Evolutionary conservation across 2,113 vertebrate genomes (phyloP).

Genomic region (Zapus hudsonius): DNA sequence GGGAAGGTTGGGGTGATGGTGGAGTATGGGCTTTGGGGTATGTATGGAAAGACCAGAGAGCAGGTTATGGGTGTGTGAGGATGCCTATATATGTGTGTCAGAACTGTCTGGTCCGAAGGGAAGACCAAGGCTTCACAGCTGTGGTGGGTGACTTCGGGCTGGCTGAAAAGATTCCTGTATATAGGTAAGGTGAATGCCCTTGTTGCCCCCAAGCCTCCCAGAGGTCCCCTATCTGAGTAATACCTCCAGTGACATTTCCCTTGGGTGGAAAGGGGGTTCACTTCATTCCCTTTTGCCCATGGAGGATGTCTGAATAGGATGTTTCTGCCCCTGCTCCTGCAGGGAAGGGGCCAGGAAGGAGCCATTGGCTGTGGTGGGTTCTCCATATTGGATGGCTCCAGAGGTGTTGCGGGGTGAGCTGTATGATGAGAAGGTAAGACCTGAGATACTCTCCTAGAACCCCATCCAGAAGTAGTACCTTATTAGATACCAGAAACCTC

Average conservation of each 20-base stretch:
- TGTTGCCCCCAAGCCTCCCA: not conserved
- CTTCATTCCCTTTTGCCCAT: not conserved
- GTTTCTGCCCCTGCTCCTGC: slow-evolving; percentile 59
- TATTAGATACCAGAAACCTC: not conserved
- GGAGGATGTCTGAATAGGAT: slow-evolving; percentile 16
- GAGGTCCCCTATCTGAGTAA: not conserved
- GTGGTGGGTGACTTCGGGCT: slow-evolving; percentile 97
- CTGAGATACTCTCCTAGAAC: not conserved
- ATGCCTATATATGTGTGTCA: slow-evolving; percentile 73
- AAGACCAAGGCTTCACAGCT: slow-evolving; percentile 89
- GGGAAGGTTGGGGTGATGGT: not conserved
- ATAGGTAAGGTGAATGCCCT: slow-evolving; percentile 86
- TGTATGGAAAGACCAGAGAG: not conserved
- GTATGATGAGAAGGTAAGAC: slow-evolving; percentile 95
- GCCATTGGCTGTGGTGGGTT: slow-evolving; percentile 94
- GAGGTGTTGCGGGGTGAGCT: slow-evolving; percentile 95
- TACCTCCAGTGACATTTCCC: not conserved
- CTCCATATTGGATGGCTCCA: slow-evolving; percentile 98
- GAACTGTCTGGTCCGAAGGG: slow-evolving; percentile 96
- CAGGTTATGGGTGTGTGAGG: not conserved
- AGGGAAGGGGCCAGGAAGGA: slow-evolving; percentile 91
- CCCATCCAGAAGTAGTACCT: not conserved
- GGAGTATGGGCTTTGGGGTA: not conserved
- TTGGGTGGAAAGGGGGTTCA: not conserved
- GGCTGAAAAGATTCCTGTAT: slow-evolving; percentile 96